These are phyloP conservation scores for Myrmecobius fasciatus DNA, from an alignment of 2,113 vertebrate genomes.

Conservation along the genomic window DNA sequence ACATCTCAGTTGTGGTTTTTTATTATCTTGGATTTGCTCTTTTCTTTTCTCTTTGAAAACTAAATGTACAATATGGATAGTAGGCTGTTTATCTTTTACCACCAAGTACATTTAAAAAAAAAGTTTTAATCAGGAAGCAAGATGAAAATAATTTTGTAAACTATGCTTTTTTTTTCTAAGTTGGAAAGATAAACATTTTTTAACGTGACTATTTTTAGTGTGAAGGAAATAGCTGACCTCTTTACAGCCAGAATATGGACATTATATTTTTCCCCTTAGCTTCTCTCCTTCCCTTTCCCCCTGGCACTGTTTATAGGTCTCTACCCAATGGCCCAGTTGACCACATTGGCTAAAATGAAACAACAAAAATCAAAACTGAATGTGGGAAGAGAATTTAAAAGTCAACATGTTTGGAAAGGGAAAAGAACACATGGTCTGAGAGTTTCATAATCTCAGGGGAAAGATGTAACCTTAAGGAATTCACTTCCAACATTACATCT, in stretches of 20 bases:
- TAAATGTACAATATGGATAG: rapidly evolving
- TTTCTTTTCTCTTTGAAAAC: not conserved
- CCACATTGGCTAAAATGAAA: not conserved
- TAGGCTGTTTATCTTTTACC: constrained; percentile 31
- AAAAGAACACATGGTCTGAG: not conserved
- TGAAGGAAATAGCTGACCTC: constrained; percentile 33
- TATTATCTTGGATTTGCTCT: not conserved
- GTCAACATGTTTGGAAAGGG: not conserved
- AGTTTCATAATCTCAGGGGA: not conserved
- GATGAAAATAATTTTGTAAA: constrained; percentile 52
- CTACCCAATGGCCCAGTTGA: not conserved
- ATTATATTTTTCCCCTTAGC: not conserved
- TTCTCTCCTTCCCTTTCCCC: too few species aligned
- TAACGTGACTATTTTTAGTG: constrained; percentile 48
- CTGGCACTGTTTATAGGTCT: not conserved
- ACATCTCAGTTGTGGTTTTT: not conserved
- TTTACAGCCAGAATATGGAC: not conserved
- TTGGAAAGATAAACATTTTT: constrained; percentile 42
- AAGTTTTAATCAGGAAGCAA: constrained; percentile 47
- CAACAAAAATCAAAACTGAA: not conserved
- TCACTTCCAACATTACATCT: rapidly evolving
- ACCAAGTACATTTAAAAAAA: constrained; percentile 1
- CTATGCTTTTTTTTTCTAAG: constrained; percentile 27
- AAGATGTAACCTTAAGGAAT: rapidly evolving
- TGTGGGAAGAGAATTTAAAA: not conserved